These are phyloP conservation scores for Heliconius ismenius DNA, from an alignment of 2,888 invertebrate genomes.

Conservation along the genomic window DNA sequence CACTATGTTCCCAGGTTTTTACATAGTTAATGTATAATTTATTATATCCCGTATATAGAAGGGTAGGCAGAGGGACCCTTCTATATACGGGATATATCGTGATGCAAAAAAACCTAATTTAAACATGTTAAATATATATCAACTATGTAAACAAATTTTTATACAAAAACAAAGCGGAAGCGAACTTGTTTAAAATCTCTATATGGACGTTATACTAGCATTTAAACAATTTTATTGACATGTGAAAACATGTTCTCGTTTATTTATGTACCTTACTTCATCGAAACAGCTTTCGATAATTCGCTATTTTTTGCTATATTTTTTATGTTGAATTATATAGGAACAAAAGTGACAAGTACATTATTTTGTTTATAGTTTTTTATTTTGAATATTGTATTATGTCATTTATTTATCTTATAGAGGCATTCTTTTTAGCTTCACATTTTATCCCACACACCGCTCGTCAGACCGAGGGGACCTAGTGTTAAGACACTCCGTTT, in stretches of 20 bases:
- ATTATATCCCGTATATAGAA: too few species aligned
- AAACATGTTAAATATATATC: neutral
- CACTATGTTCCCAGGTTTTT: too few species aligned
- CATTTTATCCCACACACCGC: too few species aligned
- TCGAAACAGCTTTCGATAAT: constrained; percentile 12
- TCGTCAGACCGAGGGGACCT: too few species aligned
- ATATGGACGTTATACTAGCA: constrained; percentile 1
- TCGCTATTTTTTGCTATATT: neutral
- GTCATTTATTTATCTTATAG: too few species aligned
- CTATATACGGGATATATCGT: too few species aligned
- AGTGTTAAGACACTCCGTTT: too few species aligned
- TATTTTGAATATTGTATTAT: too few species aligned
- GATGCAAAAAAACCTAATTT: too few species aligned
- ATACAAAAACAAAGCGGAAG: constrained; percentile 10
- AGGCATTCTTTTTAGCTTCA: too few species aligned
- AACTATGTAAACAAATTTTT: neutral
- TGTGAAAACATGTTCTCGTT: constrained; percentile 8
- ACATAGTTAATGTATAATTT: too few species aligned
- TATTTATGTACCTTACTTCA: constrained; percentile 11
- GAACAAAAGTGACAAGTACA: neutral
- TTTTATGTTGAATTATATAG: neutral
- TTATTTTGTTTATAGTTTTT: neutral
- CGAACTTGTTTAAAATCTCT: neutral
- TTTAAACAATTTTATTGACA: constrained; percentile 4
- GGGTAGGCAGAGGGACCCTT: too few species aligned